These are phyloP conservation scores for Benthosema pterotum DNA, from an alignment of 2,797 vertebrate genomes.

Conservation along the genomic window DNA sequence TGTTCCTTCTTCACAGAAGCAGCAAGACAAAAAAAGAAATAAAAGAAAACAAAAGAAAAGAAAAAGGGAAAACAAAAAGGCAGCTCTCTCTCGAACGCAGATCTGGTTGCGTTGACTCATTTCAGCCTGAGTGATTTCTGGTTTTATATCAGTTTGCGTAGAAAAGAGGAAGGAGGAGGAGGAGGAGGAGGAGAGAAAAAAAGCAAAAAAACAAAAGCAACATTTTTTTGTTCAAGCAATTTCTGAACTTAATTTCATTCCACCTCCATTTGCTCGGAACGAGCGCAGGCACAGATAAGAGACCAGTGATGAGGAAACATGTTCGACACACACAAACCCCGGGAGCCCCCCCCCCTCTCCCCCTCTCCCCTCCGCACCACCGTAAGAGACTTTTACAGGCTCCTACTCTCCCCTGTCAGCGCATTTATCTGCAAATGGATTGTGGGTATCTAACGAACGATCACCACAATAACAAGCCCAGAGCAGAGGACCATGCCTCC, in stretches of 20 bases:
- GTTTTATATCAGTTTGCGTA: slow-evolving; percentile 78
- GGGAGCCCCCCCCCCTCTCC: slow-evolving; percentile 77
- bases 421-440: slow-evolving; percentile 86
- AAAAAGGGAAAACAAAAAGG: too few species aligned
- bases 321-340: slow-evolving; percentile 79
- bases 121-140: slow-evolving; percentile 80
- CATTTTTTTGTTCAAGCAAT: slow-evolving; percentile 80
- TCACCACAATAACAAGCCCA: slow-evolving; percentile 81
- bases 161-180: slow-evolving; percentile 42
- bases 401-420: slow-evolving; percentile 80
- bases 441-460: slow-evolving; percentile 85
- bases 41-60: too few species aligned
- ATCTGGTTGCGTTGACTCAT: slow-evolving; percentile 75
- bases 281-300: slow-evolving; percentile 82
- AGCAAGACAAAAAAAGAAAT: too few species aligned
- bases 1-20: slow-evolving; percentile 35
- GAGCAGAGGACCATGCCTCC: slow-evolving; percentile 72
- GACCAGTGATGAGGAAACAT: slow-evolving; percentile 83
- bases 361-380: slow-evolving; percentile 61
- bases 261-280: slow-evolving; percentile 85
- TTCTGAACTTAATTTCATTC: slow-evolving; percentile 85
- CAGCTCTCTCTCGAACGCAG: too few species aligned
- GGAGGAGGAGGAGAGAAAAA: slow-evolving; percentile 1
- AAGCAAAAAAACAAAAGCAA: slow-evolving; percentile 41
- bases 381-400: slow-evolving; percentile 83